Base-by-base conservation (phyloP, 2,113 vertebrate genomes). In the Rhodinocichla rosea region DNA sequence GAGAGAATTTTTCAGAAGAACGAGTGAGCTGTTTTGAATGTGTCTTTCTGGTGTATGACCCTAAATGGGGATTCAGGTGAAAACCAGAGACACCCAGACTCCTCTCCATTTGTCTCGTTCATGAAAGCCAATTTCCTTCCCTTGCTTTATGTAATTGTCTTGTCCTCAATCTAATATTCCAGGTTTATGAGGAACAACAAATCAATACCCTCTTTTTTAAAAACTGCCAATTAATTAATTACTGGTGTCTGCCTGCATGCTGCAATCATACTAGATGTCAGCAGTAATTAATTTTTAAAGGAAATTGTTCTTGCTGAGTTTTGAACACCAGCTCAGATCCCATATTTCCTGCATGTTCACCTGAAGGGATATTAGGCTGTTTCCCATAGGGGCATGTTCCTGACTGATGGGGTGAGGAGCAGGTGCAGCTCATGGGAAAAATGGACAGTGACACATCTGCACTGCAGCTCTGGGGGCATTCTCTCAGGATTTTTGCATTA, bases 101-200 rank as follows among this genome's bases (percentile, higher is more conserved):
- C 44, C 56, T 74, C 77, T 47, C 52, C 33, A 39, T 90, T 81
- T 82, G 28, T 90, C 90, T 91, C 74, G 37, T 37, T 83, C 68
- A 42, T 35, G 56, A 93, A 73, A 79, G 80, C 57, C 24, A 56
- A 49, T 92, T 96, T 92, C 85, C 77, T 92, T 90, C 55, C 59
- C 62, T 88, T 67, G 55, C 77, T 85, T 92, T 94, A 76, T 91
- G 77, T 70, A 89, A 94, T 91, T 89, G 77, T 89, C 89, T 87
- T 9, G 8, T 91, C 63, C 57, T 94, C 88, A 76, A 85, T 95
- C 55, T 96, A 92, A 91, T 95, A 93, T 93, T 90, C 86, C 24
- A 73, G 86, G 67, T 87, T 96, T 94, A 94, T 92, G 88, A 93
- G 83, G 89, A 96, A 91, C 88, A 96, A 96, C 90, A 94, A 90